Percentiles rank a stretch among this genome's conserved stretches.
These are phyloP conservation scores for Glomeris maerens DNA, from an alignment of 1,140 invertebrate species.

Conservation along the genomic window DNA sequence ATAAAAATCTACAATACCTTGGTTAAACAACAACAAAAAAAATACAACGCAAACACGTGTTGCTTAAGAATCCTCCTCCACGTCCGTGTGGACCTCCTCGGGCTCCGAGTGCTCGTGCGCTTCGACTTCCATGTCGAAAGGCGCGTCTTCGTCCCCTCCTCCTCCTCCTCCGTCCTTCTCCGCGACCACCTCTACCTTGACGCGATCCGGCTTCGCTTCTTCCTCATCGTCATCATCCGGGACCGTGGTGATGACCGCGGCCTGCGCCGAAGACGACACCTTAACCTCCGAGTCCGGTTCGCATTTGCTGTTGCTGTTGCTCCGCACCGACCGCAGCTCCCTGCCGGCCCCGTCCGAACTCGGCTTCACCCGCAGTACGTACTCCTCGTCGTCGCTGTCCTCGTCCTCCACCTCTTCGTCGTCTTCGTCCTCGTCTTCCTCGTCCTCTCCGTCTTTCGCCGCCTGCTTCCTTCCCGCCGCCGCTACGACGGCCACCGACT, in stretches of 20 bases:
- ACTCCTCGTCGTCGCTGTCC: neutral
- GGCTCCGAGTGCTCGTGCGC: slow-evolving; percentile 2
- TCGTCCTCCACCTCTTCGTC: neutral
- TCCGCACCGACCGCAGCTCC: too few relatives aligned
- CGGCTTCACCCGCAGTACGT: neutral
- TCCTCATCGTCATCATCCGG: slow-evolving; percentile 18
- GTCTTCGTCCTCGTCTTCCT: neutral
- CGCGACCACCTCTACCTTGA: neutral
- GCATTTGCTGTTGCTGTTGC: too few relatives aligned
- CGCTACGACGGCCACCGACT: slow-evolving; percentile 1
- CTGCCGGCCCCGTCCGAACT: too few relatives aligned
- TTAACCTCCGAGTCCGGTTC: too few relatives aligned
- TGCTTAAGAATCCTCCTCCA: slow-evolving; percentile 1
- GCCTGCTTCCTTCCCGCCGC: too few relatives aligned
- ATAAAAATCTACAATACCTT: too few relatives aligned
- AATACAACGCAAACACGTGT: neutral
- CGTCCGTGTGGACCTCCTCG: slow-evolving; percentile 5
- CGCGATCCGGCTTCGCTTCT: too few relatives aligned
- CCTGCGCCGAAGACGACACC: too few relatives aligned
- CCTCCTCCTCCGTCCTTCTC: neutral
- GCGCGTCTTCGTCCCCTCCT: slow-evolving; percentile 8
- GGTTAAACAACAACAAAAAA: neutral
- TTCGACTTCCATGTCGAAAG: slow-evolving; percentile 13
- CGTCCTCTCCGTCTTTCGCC: neutral
- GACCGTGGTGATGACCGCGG: too few relatives aligned